Conservation (phyloP, 2,888 invertebrate species). For the Drosophila acutilabella region DNA sequence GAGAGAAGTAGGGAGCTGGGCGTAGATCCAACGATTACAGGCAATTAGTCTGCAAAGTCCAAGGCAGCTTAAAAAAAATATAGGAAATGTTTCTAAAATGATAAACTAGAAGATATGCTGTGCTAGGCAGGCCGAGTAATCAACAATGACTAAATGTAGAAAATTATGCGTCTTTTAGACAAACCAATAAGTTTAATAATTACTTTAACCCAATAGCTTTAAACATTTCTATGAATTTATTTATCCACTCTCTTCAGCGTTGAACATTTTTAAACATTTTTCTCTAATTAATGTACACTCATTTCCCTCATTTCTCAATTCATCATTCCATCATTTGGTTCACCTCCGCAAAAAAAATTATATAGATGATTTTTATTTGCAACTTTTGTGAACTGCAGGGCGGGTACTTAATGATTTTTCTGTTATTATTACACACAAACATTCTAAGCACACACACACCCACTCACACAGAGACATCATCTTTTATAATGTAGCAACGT, state of each 20-base stretch:
- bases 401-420: slow-evolving; percentile 55
- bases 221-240: background rate
- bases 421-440: slow-evolving; percentile 52
- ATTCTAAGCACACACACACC: slow-evolving; percentile 20
- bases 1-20: too few species aligned
- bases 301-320: background rate
- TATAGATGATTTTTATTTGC: slow-evolving; percentile 12
- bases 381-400: slow-evolving; percentile 40
- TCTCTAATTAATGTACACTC: slow-evolving; percentile 6
- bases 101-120: background rate
- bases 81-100: background rate
- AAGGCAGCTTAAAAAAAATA: slow-evolving; percentile 6
- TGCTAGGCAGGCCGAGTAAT: too few species aligned
- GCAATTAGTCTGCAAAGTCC: slow-evolving; percentile 73
- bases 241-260: background rate
- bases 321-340: slow-evolving; percentile 2
- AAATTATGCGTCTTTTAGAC: too few species aligned
- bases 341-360: slow-evolving; percentile 8
- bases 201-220: background rate
- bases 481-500: slow-evolving; percentile 71
- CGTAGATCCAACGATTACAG: slow-evolving; percentile 44
- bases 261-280: background rate
- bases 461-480: slow-evolving; percentile 23
- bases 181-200: too few species aligned
- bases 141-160: too few species aligned